Base-by-base conservation (phyloP, 2,113 vertebrate genomes). In the Brachyistius frenatus region DNA sequence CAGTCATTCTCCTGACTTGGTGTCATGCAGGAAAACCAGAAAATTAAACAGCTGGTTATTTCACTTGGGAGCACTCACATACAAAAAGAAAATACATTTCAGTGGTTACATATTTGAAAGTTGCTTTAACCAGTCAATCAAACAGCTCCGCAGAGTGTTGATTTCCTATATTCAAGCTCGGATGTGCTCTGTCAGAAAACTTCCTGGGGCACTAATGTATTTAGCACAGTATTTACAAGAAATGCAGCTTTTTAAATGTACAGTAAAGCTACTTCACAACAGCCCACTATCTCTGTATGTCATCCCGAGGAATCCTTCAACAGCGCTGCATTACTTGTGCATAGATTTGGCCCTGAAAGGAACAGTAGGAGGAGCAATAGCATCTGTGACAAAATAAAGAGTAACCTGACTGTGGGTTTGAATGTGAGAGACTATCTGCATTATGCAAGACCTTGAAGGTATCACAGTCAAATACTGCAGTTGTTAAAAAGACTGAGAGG, bases 401-500 rank as follows among this genome's bases (percentile, higher is more conserved):
- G 39, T 15, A 73, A 44, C 60, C 49, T 49, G 58, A 53, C 53
- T 49, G 30, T 31, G 66, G 67, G 52, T 54, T 63, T 37, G 36
- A 70, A 23, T 23, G 23, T 23, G 61, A 16, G 44, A 66, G 56
- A 54, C 16, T 41, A 5, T 82, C 39, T 73, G 70, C 54, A 65
- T 80, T 68, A 65, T 50, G 63, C 35, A 39, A 65, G 76, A 81
- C 80, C 80, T 83, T 83, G 66, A 81, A 79, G 58, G 61, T 53
- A 70, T 85, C 67, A 41, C 74, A 61, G 44, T 33, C 73, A 53
- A 67, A 50, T 49, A 60, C 60, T 31, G 31, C 52, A 23, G 66
- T 56, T 83, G 64, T 84, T 77, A 78, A 55, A 74, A 77, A 81
- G 58, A 76, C 60, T 10, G 41, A 81, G 63, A 80, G 58, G 71